Evolutionary conservation across 2,888 invertebrate genomes (phyloP).

Genomic region (Formica aserva): DNA sequence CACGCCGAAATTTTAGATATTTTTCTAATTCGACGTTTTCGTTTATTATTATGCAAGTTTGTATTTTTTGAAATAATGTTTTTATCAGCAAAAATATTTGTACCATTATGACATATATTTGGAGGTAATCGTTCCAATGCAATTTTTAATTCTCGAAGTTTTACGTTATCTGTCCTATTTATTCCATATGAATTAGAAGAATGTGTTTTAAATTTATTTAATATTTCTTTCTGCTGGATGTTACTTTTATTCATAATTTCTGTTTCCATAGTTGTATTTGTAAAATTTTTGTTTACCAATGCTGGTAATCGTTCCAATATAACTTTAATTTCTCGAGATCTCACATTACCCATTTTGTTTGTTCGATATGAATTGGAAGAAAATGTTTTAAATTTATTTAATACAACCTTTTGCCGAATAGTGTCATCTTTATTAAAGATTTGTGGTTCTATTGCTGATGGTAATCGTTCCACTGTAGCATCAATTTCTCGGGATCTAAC

Average conservation of each 20-base stretch:
- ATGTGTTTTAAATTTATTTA: background rate
- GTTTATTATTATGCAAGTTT: background rate
- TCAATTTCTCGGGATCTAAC: background rate
- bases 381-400: background rate
- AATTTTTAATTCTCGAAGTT: background rate
- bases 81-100: background rate
- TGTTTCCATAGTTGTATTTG: background rate
- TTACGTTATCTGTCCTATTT: background rate
- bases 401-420: background rate
- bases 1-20: background rate
- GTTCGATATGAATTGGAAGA: background rate
- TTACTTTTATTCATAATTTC: background rate
- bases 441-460: background rate
- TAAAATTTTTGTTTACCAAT: background rate
- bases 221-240: background rate
- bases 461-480: background rate
- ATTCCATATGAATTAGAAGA: background rate
- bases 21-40: background rate
- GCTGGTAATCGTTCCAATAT: constrained; percentile 21
- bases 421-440: background rate
- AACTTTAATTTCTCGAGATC: constrained; percentile 14
- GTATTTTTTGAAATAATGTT: background rate
- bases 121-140: constrained; percentile 17
- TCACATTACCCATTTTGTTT: background rate
- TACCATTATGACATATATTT: background rate